Evolutionary conservation across 2,113 vertebrate genomes (phyloP), one percentile per base, ranked within the genome.

Genomic region (Loxodonta africana): DNA sequence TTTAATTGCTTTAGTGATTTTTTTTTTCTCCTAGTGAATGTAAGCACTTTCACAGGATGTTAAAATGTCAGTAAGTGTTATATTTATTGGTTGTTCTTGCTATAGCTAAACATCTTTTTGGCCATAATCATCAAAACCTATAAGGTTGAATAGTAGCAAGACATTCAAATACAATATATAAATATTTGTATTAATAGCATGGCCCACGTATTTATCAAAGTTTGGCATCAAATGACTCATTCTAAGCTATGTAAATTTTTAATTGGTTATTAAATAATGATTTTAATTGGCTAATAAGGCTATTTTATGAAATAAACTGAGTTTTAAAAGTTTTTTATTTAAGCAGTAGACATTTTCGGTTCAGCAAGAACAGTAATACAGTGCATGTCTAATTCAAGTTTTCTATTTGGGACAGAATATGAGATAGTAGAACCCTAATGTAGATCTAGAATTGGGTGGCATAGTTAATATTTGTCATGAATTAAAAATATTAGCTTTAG

Each of bases 1-100:
- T 95, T 96, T 90, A 95, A 90, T 95, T 94, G 76, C 51, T 87
- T n/a, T 96, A 62, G 4, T 95, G 77, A 81, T 48, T 94, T 91
- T 37, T 37, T 37, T 78, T 90, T 71, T 30, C 23, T n/a, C 57
- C 71, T 80, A 62, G 9, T 93, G 95, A 77, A 74, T 95, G 25
- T 80, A 84, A 84, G 65, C 37, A 92, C 46, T 88, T 91, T 96
- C 82, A 95, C 44, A 90, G 65, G 96, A 92, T 83, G 81, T 95
- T 94, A 97, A 97, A 92, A 90, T 95, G 57, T 84, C 88, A 90
- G 8, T 95, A 94, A 94, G 15, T 76, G 14, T 90, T 92, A 46
- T 88, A 95, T 96, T 95, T 96, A 95, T 82, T 84, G 44, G 18
- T 71, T 92, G 33, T 90, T 92, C 28, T 67, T 28, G 9, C 1